Evolutionary conservation across 2,113 vertebrate genomes (phyloP), one percentile per base, ranked within the genome.

Genomic region (Prionailurus bengalensis): DNA sequence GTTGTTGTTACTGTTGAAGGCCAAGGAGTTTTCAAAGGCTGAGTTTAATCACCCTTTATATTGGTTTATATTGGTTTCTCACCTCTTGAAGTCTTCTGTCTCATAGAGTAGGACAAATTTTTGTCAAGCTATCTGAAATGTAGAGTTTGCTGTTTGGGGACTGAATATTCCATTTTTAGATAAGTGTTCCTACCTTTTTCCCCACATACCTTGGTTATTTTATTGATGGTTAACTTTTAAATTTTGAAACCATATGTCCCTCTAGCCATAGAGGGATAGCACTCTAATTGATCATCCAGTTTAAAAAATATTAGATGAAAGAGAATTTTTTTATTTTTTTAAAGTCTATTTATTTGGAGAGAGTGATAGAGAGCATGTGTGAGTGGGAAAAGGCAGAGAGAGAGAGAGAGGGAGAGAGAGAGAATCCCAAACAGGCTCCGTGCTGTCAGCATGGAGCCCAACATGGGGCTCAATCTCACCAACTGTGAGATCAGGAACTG

Each of bases 161-260:
- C 48, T 61, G 33, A 86, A 81, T 90, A 45, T 81, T 70, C 84
- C 80, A 19, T 84, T 92, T 84, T 83, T 66, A 33, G 53, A 21
- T 55, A 31, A 84, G 33, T 81, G n/a, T 91, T 83, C 78, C 39
- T 91, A 63, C 17, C 39, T 70, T 94, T 83, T 55, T 25, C 12
- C 12, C 51, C 33, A 33, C 1, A 0, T 83, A 65, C 27, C 39
- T 42, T 1, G 1, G 13, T 93, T 58, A 48, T 95, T 74, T 90
- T 93, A 74, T 39, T 73, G 36, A 90, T 73, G 36, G 79, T 81
- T 81, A 70, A 36, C 29, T 78, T 91, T 94, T 89, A 81, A 89
- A 78, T 33, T 88, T 91, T 94, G 42, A 83, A 83, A 78, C 61
- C n/a, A 25, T 42, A 42, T 45, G 1, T 71, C 42, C 82, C 48